phyloP scores from a whole-genome alignment of 2,888 invertebrate species.

The Sialis fuliginosa region DNA sequence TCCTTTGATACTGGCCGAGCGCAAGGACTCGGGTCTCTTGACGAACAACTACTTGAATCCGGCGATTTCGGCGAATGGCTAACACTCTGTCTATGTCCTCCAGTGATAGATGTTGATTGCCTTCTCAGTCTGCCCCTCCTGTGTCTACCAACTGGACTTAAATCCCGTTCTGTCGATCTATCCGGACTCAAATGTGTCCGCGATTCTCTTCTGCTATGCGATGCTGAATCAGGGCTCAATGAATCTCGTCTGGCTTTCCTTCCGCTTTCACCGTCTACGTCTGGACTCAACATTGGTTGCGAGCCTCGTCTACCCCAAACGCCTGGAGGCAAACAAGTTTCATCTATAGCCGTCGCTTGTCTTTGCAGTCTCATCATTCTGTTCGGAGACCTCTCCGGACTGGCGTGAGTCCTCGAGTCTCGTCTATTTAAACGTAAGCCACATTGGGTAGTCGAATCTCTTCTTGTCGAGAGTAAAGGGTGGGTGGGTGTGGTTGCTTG shows the following conservation, averaged over 20 bases:
- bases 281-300: slow-evolving; percentile 69
- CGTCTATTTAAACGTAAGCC: slow-evolving; percentile 38
- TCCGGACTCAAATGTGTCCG: slow-evolving; percentile 65
- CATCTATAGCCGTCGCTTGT: slow-evolving; percentile 80
- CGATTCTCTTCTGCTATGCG: slow-evolving; percentile 54
- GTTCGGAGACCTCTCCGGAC: slow-evolving; percentile 42
- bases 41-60: slow-evolving; percentile 61
- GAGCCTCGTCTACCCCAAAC: slow-evolving; percentile 53
- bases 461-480: slow-evolving; percentile 34
- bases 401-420: slow-evolving; percentile 46
- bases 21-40: slow-evolving; percentile 74
- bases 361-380: slow-evolving; percentile 54
- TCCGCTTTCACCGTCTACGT: slow-evolving; percentile 49
- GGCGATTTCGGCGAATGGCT: slow-evolving; percentile 36
- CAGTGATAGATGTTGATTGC: slow-evolving; percentile 63
- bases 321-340: slow-evolving; percentile 56
- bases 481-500: slow-evolving; percentile 30
- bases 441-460: slow-evolving; percentile 77
- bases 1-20: slow-evolving; percentile 28
- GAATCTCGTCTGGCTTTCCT: slow-evolving; percentile 67
- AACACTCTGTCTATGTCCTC: slow-evolving; percentile 24
- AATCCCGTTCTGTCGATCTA: slow-evolving; percentile 59
- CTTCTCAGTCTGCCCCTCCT: slow-evolving; percentile 50
- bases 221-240: slow-evolving; percentile 78
- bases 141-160: slow-evolving; percentile 57